Base-by-base conservation (phyloP, 2,113 vertebrate species). In the Thryonomys swinderianus region DNA sequence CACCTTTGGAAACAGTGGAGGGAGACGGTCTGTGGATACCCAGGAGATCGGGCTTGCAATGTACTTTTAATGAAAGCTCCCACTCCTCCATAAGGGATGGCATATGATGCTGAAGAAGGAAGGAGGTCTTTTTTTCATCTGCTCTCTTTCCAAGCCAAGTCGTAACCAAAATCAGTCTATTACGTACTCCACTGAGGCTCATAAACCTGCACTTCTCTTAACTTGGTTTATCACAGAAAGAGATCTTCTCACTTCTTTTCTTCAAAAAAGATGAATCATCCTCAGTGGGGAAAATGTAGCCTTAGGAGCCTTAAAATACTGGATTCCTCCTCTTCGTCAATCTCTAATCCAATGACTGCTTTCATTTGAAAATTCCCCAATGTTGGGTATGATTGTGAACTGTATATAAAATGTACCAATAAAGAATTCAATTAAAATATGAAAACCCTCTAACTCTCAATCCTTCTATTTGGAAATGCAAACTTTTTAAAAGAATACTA, bases 171-270 rank as follows among this genome's bases (percentile, higher is more conserved):
- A 78, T 90, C 80, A 76, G 25, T 91, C 74, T 92, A 45, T 92
- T 73, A 85, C 42, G 73, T 78, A 34, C 81, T n/a, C 32, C 18
- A 53, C 37, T 27, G 88, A 82, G 95, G 55, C 45, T 21, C 23
- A 62, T 37, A 40, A 13, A 20, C 34, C 79, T 86, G 18, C 0
- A 40, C 34, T 85, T 94, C 66, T 67, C 48, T 89, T 42, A 88
- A 51, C 59, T 69, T 78, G 55, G 30, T 32, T 94, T 85, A 85
- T 82, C 83, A 69, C 6, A 32, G 21, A 91, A 92, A 94, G 86
- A 95, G 53, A 85, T 89, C 40, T 85, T 96, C 85, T 96, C 51
- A 93, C 16, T 78, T 95, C 40, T 57, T 2, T 57, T 37, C 57
- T 86, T 86, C 79, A 90, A 83, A 18, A 73, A 82, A 67, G 17